These are phyloP conservation scores for Rhagoletis zephyria DNA, from an alignment of 1,140 invertebrate species.

Conservation along the genomic window DNA sequence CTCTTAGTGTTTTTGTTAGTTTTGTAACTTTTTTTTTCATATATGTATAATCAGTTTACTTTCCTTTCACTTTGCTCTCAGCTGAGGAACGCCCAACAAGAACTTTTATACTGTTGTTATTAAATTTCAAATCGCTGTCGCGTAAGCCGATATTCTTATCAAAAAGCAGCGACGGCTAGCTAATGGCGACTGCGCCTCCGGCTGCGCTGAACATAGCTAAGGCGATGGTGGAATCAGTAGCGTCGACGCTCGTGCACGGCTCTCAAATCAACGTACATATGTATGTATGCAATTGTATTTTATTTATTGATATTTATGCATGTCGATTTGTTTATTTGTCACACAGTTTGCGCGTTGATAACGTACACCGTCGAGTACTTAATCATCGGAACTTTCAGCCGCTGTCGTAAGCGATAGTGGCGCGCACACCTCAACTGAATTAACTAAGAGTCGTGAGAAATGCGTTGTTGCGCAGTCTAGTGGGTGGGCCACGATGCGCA, in stretches of 20 bases:
- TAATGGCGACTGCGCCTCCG: too few species aligned
- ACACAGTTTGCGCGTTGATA: not conserved
- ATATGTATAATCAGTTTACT: slow-evolving; percentile 24
- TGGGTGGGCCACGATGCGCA: slow-evolving; percentile 11
- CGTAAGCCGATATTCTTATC: slow-evolving; percentile 18
- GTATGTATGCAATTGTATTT: not conserved
- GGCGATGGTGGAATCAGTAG: not conserved
- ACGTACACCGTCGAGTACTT: not conserved
- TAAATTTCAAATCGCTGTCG: slow-evolving; percentile 33
- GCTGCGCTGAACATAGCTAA: not conserved
- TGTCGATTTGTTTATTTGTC: not conserved
- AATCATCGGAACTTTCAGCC: not conserved
- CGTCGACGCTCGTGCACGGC: slow-evolving; percentile 9
- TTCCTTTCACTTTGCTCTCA: not conserved
- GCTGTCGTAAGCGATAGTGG: not conserved
- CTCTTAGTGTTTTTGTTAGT: not conserved
- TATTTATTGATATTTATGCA: slow-evolving; percentile 1
- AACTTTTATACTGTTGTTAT: not conserved
- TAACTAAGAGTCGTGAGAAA: slow-evolving; percentile 25
- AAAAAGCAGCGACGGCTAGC: not conserved
- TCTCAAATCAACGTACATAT: slow-evolving; percentile 1
- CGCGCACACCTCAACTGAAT: not conserved
- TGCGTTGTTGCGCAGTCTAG: not conserved
- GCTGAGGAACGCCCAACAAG: not conserved
- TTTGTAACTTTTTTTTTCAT: not conserved